phyloP scores from a whole-genome alignment of 2,113 vertebrate species.

The Paedocypris sp. region DNA sequence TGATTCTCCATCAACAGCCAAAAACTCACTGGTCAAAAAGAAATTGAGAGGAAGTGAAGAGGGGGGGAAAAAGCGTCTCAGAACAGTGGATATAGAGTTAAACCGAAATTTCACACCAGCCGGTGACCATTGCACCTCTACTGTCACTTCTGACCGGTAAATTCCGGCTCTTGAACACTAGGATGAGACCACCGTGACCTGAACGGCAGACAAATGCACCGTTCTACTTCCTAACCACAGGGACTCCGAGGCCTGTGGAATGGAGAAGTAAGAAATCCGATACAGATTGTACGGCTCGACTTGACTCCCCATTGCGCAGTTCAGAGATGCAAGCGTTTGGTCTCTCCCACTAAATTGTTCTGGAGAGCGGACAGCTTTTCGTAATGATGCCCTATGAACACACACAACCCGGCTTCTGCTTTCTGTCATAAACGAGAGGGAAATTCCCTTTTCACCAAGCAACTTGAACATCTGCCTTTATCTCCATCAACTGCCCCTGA shows the following conservation, averaged over 20 bases:
- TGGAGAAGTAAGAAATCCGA: conserved; percentile 58
- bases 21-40: no score
- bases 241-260: conserved; percentile 51
- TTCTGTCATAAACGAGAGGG: background rate
- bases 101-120: background rate
- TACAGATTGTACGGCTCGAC: conserved; percentile 57
- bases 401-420: background rate
- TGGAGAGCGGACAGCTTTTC: background rate
- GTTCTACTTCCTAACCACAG: conserved; percentile 62
- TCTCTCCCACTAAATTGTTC: conserved; percentile 31
- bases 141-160: conserved; percentile 11
- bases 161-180: background rate
- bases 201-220: conserved; percentile 55
- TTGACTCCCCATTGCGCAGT: conserved; percentile 51
- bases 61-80: background rate
- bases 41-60: no score
- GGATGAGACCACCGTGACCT: conserved; percentile 36
- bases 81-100: background rate
- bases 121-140: background rate
- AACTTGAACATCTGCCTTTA: conserved; percentile 27
- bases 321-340: conserved; percentile 39
- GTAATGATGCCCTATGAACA: conserved; percentile 29
- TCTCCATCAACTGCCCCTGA: conserved; percentile 17
- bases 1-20: background rate
- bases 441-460: no score